These are phyloP conservation scores for Cephonodes hylas DNA, from an alignment of 2,888 invertebrate genomes.

Conservation along the genomic window DNA sequence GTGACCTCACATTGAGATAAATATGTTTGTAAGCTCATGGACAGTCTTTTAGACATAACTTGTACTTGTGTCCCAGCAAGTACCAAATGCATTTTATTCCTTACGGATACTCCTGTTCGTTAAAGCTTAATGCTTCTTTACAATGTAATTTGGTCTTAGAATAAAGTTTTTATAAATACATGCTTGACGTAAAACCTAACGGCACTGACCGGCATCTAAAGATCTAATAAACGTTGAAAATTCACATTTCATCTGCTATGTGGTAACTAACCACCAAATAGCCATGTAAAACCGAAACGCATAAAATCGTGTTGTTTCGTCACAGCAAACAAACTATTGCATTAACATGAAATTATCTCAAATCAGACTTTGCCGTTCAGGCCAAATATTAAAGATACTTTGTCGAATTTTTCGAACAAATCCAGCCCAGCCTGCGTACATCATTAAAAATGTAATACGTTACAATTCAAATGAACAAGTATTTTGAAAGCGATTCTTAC, in stretches of 20 bases:
- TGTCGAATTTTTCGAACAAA: not conserved
- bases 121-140: not conserved
- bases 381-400: not conserved
- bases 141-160: not conserved
- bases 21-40: not conserved
- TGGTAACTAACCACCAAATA: not conserved
- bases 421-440: not conserved
- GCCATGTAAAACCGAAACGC: not conserved
- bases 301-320: not conserved
- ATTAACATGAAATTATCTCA: not conserved
- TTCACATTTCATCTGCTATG: not conserved
- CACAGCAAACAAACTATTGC: conserved; percentile 7
- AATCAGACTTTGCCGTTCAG: conserved; percentile 3
- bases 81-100: not conserved
- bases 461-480: not conserved
- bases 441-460: not conserved
- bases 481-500: not conserved
- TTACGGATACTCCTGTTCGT: not conserved
- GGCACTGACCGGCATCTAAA: not conserved
- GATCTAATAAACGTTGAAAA: not conserved
- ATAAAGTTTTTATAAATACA: not conserved
- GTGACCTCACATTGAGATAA: too few relatives aligned
- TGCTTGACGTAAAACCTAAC: not conserved
- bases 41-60: not conserved
- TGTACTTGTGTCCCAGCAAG: conserved; percentile 5